A percentile compares a stretch with the other conserved stretches of the same genome.
Conservation (phyloP, 2,797 vertebrate species). For the Kryptopterus vitreolus region DNA sequence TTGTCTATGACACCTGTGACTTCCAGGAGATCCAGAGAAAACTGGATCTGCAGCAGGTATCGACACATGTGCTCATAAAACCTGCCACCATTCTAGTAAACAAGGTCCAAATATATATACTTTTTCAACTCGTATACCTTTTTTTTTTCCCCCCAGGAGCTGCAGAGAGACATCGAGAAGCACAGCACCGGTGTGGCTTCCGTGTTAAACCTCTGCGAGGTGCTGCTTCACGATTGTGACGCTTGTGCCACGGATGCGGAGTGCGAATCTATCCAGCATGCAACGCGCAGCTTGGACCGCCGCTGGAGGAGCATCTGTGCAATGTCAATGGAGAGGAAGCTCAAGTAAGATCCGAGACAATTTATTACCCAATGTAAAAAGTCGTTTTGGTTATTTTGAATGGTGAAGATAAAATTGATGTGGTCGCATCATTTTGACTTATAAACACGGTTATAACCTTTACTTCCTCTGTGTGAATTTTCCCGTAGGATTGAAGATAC, state of each 20-base stretch:
- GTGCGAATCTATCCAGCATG: slow-evolving; percentile 97
- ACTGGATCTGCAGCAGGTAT: slow-evolving; percentile 92
- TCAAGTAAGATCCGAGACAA: slow-evolving; percentile 80
- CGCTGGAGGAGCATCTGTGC: slow-evolving; percentile 98
- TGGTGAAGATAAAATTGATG: neutral
- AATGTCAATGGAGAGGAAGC: slow-evolving; percentile 95
- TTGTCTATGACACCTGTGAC: slow-evolving; percentile 90
- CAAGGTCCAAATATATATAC: neutral
- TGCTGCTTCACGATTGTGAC: slow-evolving; percentile 95
- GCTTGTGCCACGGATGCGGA: slow-evolving; percentile 94
- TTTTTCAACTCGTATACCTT: neutral
- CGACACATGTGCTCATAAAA: neutral
- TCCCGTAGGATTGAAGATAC: slow-evolving; percentile 92
- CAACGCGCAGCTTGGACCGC: slow-evolving; percentile 90
- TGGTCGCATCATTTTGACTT: neutral
- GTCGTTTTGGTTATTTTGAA: neutral
- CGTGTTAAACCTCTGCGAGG: slow-evolving; percentile 93
- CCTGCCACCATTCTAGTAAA: neutral
- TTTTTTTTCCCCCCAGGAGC: slow-evolving; percentile 85
- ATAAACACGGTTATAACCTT: neutral
- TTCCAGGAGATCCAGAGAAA: slow-evolving; percentile 94
- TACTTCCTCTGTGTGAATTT: neutral
- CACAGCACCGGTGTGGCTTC: slow-evolving; percentile 97
- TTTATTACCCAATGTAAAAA: neutral
- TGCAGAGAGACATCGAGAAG: slow-evolving; percentile 97